Conservation (phyloP, 2,797 vertebrate genomes). For the Characodon lateralis region DNA sequence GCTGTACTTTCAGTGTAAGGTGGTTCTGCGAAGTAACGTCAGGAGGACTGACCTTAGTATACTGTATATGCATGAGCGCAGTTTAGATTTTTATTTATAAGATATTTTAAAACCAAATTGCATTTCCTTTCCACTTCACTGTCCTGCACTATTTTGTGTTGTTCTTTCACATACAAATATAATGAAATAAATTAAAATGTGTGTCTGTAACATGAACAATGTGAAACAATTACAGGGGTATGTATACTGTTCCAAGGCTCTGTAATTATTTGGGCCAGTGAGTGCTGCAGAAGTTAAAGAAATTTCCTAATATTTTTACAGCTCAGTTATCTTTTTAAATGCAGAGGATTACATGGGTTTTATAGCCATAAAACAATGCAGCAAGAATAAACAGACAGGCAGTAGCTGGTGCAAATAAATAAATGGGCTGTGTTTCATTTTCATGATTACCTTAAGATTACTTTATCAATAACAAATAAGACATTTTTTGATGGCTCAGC, state of each 20-base stretch:
- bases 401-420: conserved; percentile 56
- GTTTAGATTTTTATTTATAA: background rate
- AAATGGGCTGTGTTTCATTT: conserved; percentile 73
- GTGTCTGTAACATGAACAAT: background rate
- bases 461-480: conserved; percentile 82
- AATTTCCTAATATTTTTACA: conserved; percentile 65
- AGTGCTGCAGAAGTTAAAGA: conserved; percentile 49
- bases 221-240: background rate
- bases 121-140: background rate
- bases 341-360: conserved; percentile 66
- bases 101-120: background rate
- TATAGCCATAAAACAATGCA: conserved; percentile 66
- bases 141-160: background rate
- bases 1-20: no score
- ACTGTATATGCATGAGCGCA: background rate
- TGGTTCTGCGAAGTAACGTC: background rate
- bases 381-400: conserved; percentile 45
- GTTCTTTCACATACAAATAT: background rate
- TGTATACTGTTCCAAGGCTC: background rate
- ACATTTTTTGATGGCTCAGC: conserved; percentile 77
- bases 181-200: background rate
- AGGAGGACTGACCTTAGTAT: no score
- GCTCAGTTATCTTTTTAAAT: conserved; percentile 71
- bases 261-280: conserved; percentile 31
- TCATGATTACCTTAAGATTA: conserved; percentile 74